These are phyloP conservation scores for Selene dorsalis DNA, from an alignment of 2,797 vertebrate species.

Conservation along the genomic window DNA sequence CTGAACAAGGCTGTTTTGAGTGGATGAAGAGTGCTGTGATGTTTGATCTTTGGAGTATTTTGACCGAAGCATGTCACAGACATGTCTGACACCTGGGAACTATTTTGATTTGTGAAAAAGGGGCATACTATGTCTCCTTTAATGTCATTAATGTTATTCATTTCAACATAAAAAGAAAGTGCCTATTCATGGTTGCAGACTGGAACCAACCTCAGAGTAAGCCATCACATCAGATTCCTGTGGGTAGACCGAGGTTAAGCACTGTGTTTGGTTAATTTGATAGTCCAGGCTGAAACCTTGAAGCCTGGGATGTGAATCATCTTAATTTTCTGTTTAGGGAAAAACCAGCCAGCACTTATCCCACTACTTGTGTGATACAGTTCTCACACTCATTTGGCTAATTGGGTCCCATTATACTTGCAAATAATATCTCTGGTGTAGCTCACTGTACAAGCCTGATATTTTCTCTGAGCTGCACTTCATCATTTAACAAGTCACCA, in stretches of 20 bases:
- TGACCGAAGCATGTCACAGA: too few species aligned
- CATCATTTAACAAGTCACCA: slow-evolving; percentile 3
- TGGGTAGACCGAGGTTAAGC: slow-evolving; percentile 4
- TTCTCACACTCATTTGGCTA: slow-evolving; percentile 46
- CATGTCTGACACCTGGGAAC: too few species aligned
- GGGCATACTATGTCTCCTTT: too few species aligned
- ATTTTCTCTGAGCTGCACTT: slow-evolving; percentile 24
- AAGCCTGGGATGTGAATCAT: slow-evolving; percentile 27
- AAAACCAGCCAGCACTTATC: slow-evolving; percentile 29
- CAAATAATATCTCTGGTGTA: slow-evolving; percentile 40
- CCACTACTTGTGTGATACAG: slow-evolving; percentile 35
- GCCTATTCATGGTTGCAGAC: not conserved
- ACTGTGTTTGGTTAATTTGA: slow-evolving; percentile 41
- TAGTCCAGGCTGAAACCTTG: slow-evolving; percentile 5
- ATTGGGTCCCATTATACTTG: slow-evolving; percentile 55
- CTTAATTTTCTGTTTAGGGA: slow-evolving; percentile 40
- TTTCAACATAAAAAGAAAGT: not conserved
- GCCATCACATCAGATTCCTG: slow-evolving; percentile 5
- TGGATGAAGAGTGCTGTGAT: too few species aligned
- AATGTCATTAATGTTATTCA: not conserved
- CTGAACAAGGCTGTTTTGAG: too few species aligned
- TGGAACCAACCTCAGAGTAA: slow-evolving; percentile 5
- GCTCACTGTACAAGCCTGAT: slow-evolving; percentile 8
- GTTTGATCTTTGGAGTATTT: too few species aligned
- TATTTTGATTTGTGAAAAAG: too few species aligned